phyloP scores from a whole-genome alignment of 2,113 vertebrate species.

The Nicator chloris region DNA sequence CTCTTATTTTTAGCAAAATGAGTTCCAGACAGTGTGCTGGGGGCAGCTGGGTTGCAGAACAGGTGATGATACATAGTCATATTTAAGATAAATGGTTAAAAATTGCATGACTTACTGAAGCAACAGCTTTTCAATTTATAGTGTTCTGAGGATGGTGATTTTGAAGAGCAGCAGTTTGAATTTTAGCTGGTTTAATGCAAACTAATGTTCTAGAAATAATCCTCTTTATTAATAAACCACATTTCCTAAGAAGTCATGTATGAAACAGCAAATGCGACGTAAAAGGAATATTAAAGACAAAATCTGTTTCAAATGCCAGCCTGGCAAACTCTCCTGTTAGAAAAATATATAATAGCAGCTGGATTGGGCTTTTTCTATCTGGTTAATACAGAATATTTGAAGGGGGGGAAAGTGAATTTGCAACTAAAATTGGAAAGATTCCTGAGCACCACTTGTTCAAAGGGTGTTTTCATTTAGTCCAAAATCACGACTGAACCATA shows the following conservation, averaged over 20 bases:
- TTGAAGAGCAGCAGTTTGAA: not conserved
- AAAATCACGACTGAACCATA: not conserved
- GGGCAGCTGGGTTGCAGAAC: not conserved
- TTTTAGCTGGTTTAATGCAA: not conserved
- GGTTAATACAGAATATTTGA: not conserved
- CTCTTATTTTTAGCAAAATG: not conserved
- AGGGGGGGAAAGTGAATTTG: not conserved
- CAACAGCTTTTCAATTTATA: not conserved
- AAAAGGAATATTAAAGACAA: constrained; percentile 1
- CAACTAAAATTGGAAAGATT: not conserved
- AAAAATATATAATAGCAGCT: not conserved
- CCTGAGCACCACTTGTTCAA: not conserved
- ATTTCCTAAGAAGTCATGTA: not conserved
- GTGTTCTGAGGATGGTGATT: not conserved
- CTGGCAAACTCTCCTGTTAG: not conserved
- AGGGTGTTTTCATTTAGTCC: not conserved
- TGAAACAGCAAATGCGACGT: constrained; percentile 8
- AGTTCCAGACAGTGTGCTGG: not conserved
- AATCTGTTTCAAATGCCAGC: not conserved
- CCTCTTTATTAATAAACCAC: not conserved
- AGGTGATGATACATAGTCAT: not conserved
- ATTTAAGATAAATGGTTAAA: not conserved
- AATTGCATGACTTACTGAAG: not conserved
- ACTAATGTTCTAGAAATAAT: constrained; percentile 18
- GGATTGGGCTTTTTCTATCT: not conserved